Conservation (phyloP, 53 echinoderm and acorn worm species). For the Hippasteria phrygiana region DNA sequence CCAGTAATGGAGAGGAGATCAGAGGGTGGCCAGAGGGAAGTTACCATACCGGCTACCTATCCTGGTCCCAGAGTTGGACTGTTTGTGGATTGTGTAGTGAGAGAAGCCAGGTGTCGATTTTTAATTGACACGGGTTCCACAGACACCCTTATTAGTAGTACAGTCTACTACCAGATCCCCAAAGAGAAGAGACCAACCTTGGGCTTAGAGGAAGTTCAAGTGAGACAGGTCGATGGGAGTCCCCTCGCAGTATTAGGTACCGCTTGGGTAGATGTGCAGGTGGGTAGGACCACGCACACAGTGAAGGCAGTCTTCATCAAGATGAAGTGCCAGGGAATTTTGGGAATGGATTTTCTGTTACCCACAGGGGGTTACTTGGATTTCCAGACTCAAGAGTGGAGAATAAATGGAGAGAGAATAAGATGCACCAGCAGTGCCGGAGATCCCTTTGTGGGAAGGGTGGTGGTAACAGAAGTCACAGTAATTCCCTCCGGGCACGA, state of each 20-base stretch:
- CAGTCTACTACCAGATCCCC: too few relatives aligned
- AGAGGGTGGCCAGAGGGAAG: neutral
- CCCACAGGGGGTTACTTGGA: too few relatives aligned
- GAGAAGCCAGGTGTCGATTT: too few relatives aligned
- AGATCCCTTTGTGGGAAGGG: conserved; percentile 23
- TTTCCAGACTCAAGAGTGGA: neutral
- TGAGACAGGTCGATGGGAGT: conserved; percentile 24
- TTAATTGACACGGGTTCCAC: too few relatives aligned
- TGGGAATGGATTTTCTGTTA: conserved; percentile 20
- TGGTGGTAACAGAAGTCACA: neutral
- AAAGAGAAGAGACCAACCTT: too few relatives aligned
- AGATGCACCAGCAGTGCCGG: neutral
- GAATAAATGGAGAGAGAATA: conserved; percentile 11
- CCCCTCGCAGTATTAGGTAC: neutral
- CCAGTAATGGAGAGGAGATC: neutral
- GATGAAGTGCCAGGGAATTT: conserved; percentile 3
- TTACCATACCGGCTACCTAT: neutral
- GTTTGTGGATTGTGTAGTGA: neutral
- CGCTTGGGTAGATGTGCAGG: conserved; percentile 20
- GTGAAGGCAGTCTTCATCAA: conserved; percentile 12
- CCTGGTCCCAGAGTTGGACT: neutral
- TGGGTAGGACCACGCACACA: neutral
- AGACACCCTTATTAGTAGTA: too few relatives aligned
- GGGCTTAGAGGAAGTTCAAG: neutral
- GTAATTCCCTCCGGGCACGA: too few relatives aligned